A percentile compares a stretch with the other conserved stretches of the same genome.
Conservation (phyloP, 2,113 vertebrate species). For the Perca flavescens region DNA sequence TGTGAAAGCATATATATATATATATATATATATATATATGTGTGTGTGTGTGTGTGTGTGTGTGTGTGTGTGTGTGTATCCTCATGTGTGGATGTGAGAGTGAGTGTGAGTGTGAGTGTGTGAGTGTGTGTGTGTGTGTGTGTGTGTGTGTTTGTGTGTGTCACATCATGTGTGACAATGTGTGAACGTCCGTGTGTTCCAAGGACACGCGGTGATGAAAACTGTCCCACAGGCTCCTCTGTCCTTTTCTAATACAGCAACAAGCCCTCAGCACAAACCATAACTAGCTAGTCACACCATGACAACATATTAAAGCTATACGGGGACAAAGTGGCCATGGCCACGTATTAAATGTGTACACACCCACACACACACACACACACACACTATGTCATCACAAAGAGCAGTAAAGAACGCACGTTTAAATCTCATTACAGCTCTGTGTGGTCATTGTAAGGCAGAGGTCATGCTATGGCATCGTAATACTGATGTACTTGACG, state of each 20-base stretch:
- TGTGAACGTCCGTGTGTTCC: conserved; percentile 46
- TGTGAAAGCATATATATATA: too few relatives aligned
- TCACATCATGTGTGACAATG: conserved; percentile 52
- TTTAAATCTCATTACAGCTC: conserved; percentile 8
- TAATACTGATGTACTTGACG: neutral
- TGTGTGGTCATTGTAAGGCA: neutral
- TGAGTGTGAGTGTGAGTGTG: neutral
- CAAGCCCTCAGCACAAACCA: conserved; percentile 63
- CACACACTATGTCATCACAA: neutral
- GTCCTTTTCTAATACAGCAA: conserved; percentile 70
- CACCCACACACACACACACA: neutral
- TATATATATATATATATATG: too few relatives aligned
- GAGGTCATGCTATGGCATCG: neutral
- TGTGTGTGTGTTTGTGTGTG: neutral
- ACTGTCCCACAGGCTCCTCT: conserved; percentile 70
- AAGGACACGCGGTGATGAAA: conserved; percentile 67
- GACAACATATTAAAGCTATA: conserved; percentile 58
- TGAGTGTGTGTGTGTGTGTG: too few relatives aligned
- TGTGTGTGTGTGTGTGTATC: neutral
- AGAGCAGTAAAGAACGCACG: neutral
- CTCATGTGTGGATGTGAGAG: neutral
- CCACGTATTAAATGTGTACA: conserved; percentile 19
- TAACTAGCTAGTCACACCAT: conserved; percentile 64
- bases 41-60: too few relatives aligned
- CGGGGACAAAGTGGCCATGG: conserved; percentile 59